phyloP scores from a whole-genome alignment of 2,797 vertebrate species.

The Diplodus sargus region DNA sequence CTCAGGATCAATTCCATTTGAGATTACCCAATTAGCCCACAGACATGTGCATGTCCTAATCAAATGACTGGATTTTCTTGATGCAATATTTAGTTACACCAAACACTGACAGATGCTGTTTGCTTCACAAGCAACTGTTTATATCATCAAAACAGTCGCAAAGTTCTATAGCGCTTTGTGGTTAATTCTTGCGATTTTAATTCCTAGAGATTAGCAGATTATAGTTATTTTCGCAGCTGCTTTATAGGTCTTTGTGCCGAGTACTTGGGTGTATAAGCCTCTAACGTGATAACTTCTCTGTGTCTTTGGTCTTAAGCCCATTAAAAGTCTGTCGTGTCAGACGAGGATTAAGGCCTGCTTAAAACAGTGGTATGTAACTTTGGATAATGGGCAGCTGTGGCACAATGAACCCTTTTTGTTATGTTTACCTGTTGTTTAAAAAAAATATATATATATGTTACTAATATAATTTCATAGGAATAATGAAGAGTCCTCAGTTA shows the following conservation, averaged over 20 bases:
- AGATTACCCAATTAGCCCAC: constrained; percentile 1
- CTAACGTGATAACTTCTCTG: constrained; percentile 81
- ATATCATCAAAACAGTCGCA: constrained; percentile 9
- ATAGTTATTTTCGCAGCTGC: constrained; percentile 72
- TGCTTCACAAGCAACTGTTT: not conserved
- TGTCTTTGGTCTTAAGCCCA: constrained; percentile 85
- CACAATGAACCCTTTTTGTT: constrained; percentile 16
- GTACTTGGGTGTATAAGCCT: constrained; percentile 82
- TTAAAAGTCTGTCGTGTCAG: constrained; percentile 87
- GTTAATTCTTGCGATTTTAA: constrained; percentile 63
- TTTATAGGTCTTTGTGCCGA: constrained; percentile 80
- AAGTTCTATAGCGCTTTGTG: constrained; percentile 24
- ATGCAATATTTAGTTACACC: too few species aligned
- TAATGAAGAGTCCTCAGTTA: not conserved
- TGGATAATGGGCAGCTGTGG: constrained; percentile 64
- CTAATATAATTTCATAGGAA: not conserved
- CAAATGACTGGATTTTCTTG: too few species aligned
- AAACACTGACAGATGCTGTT: not conserved
- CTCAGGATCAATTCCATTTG: constrained; percentile 5
- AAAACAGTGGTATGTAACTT: constrained; percentile 69
- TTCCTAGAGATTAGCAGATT: constrained; percentile 74
- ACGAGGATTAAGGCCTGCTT: constrained; percentile 82
- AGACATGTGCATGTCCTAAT: constrained; percentile 17
- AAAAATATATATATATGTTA: not conserved
- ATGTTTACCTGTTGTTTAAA: constrained; percentile 37